Evolutionary conservation across 2,797 vertebrate species (phyloP), one percentile per base, ranked within the genome.

Genomic region (Morus bassanus): DNA sequence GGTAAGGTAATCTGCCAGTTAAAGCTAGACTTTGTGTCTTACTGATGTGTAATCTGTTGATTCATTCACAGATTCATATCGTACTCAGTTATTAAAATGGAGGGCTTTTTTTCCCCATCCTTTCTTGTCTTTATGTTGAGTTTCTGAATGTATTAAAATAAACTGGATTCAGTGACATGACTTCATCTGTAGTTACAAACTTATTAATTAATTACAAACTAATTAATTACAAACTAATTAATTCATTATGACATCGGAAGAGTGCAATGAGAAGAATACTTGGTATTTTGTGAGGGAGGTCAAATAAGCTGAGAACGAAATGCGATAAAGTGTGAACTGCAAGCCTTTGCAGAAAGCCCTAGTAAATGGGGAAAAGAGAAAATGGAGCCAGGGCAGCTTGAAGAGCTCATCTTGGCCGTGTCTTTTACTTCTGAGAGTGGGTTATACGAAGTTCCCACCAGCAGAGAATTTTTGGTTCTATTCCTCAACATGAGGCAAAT

Each of bases 21-120:
- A 27, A 63, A 88, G 30, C 18, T 75, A 79, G 51, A 37, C 33
- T 67, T 79, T 57, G 76, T 91, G 18, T 74, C 53, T 70, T 57
- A 30, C 28, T 79, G 17, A 7, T 14, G 2, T 53, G 33, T 77
- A 82, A 37, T 53, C 37, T 18, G 12, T 83, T 83, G 33, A 60
- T 80, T 89, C 11, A 65, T 89, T 88, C 75, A 31, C 7, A 60
- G 60, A 70, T 17, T 68, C 18, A 10, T 59, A 57, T 79, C 7
- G 28, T 73, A 28, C 27, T 67, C 11, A 18, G 60, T 82, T 85
- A 28, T 23, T 87, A 82, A 91, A 85, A 75, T 11, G 2, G 13
- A 59, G 19, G 8, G 7, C 2, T 0, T 27, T 33, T 54, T 75
- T 18, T 33, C 2, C 0, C 1, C 15, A 14, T 63, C 6, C 3